Percentiles rank a stretch among this genome's conserved stretches.
Evolutionary conservation across 2,797 vertebrate species (phyloP).

Genomic region (Labeo calbasu): DNA sequence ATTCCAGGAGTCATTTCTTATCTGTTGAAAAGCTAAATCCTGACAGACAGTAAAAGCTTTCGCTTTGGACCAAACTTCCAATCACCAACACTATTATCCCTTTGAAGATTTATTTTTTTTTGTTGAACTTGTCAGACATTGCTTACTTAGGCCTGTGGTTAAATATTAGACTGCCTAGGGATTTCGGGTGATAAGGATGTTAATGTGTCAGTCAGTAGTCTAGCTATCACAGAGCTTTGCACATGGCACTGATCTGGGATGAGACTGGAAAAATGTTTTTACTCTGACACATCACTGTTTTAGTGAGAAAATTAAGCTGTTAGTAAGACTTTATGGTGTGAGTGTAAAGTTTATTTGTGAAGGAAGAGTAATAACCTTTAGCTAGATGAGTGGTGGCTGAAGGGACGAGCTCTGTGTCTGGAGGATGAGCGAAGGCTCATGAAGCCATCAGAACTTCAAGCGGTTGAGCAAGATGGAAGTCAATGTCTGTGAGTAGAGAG

Average conservation of each 20-base stretch:
- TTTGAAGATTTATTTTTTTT: background rate
- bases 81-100: slow-evolving; percentile 1
- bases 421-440: slow-evolving; percentile 36
- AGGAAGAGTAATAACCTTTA: slow-evolving; percentile 20
- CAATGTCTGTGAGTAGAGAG: slow-evolving; percentile 63
- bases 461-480: slow-evolving; percentile 65
- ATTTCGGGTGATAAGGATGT: background rate
- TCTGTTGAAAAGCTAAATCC: slow-evolving; percentile 8
- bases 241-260: background rate
- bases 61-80: background rate
- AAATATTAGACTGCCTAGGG: background rate
- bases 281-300: background rate
- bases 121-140: background rate
- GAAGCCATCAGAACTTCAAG: slow-evolving; percentile 54
- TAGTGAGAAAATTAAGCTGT: background rate
- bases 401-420: slow-evolving; percentile 40
- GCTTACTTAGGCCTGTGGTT: background rate
- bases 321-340: background rate
- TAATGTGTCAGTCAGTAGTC: background rate
- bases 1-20: slow-evolving; percentile 10
- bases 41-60: slow-evolving; percentile 18
- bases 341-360: background rate
- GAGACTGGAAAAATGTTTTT: background rate
- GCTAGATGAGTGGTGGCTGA: slow-evolving; percentile 45
- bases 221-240: background rate